Base-by-base conservation (phyloP, 2,888 invertebrate genomes). In the Philereme vetulata region DNA sequence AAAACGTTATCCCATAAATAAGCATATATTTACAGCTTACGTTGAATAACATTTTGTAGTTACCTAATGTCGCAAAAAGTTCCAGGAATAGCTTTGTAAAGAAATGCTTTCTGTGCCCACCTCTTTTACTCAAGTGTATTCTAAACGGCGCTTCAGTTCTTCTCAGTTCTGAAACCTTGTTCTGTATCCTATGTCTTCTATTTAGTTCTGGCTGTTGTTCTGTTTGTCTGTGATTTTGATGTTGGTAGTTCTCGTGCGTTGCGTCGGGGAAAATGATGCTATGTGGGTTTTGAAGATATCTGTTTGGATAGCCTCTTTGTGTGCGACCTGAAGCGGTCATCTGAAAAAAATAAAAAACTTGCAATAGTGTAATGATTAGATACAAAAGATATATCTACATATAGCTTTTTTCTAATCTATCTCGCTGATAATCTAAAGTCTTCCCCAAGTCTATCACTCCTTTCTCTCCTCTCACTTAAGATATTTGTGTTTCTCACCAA, bases 31-130 rank as follows among this genome's bases (percentile, higher is more conserved):
- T 61, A 61, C 61, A 61, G 56, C 56, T 48, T 54, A 45, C 57
- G 6, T 51, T 52, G 48, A 44, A 50, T 33, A 46, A 43, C 46
- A 40, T n/a, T 36, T 7, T 50, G 62, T 57, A 62, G 58, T 65
- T 69, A 69, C 69, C 69, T 67, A 69, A 57, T 43, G 62, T 63
- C 21, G 55, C 64, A 52, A 56, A 60, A 33, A 69, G 61, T 54
- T 69, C 67, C 69, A 62, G 59, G 49, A 69, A 56, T 57, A 69
- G 63, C 54, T 64, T 67, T 51, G 63, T 54, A 51, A 64, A 60
- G 57, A 64, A 66, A 67, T 65, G 54, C 60, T 50, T 59, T 67
- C 64, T 67, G 46, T 63, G 69, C 69, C 69, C 69, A 69, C 69
- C 69, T 69, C 67, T 62, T 67, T 69, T 67, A 51, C 36, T 65